Base-by-base conservation (phyloP, 2,888 invertebrate genomes). In the Cryptophagus acutangulus region DNA sequence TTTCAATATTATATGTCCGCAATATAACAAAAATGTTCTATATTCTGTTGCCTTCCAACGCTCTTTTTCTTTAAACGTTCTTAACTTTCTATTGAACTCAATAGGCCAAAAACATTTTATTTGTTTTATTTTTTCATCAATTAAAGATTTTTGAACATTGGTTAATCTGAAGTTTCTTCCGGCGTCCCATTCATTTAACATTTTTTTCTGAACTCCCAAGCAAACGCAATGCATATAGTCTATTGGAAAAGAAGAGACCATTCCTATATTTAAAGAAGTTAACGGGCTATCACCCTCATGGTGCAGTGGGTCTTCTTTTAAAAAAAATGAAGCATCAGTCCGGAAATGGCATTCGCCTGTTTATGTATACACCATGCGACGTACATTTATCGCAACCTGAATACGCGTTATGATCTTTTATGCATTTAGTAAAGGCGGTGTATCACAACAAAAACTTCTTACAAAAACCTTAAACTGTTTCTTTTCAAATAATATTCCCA, bases 41-140 rank as follows among this genome's bases (percentile, higher is more conserved):
- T 15, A 45, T 28, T 45, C 41, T 3, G 26, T 9, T 9, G 35
- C 45, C 36, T 45, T 41, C 41, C 45, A 45, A 3, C 17, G 13
- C 14, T 33, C 36, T 14, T 41, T 30, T 15, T 36, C 35, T 17
- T 33, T 26, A 13, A 41, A 36, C 18, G 28, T 28, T 40, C 45
- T 41, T 12, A 38, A 36, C 39, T 41, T 45, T 29, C 45, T 36
- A 36, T 34, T 33, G 13, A 45, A 45, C 18, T 45, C 38, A 18
- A n/a, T 9, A 31, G 45, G 45, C 41, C 44, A 40, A 30, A 33
- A 14, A 28, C 28, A 16, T 2, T 8, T 17, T 2, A 18, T 18
- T 16, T 9, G 17, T 16, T 33, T 33, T 8, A 33, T n/a, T n/a
- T 20, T 8, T 20, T 20, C 9, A 8, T 6, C 20, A 20, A 20